Conservation (phyloP, 2,113 vertebrate genomes). For the Aramus guarauna region DNA sequence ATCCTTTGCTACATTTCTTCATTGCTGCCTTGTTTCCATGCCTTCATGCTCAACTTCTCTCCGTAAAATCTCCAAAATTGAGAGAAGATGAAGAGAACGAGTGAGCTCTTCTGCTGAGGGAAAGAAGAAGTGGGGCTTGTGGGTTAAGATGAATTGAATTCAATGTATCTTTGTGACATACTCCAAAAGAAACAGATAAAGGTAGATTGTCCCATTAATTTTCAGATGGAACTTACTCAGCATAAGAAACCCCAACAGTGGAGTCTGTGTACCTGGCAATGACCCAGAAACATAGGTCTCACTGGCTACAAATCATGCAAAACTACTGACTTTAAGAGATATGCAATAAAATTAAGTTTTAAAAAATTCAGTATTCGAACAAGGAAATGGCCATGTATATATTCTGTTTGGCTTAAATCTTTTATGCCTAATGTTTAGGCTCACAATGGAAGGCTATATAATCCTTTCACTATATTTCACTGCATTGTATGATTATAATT, state of each 20-base stretch:
- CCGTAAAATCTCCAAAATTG: neutral
- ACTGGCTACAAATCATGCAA: neutral
- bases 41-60: neutral
- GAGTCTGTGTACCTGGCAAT: neutral
- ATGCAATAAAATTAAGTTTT: neutral
- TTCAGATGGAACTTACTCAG: neutral
- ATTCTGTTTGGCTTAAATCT: neutral
- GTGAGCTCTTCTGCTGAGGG: neutral
- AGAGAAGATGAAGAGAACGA: neutral
- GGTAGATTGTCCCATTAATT: neutral
- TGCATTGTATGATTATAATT: neutral
- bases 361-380: neutral
- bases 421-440: neutral
- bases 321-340: neutral
- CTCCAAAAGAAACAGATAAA: neutral
- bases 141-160: neutral
- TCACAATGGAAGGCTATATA: neutral
- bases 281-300: neutral
- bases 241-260: neutral
- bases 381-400: neutral
- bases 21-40: neutral
- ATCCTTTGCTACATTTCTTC: neutral
- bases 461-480: neutral
- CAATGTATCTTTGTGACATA: neutral
- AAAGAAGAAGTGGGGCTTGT: neutral